Evolutionary conservation across 2,797 vertebrate species (phyloP), one percentile per base, ranked within the genome.

Genomic region (Thunnus albacares): DNA sequence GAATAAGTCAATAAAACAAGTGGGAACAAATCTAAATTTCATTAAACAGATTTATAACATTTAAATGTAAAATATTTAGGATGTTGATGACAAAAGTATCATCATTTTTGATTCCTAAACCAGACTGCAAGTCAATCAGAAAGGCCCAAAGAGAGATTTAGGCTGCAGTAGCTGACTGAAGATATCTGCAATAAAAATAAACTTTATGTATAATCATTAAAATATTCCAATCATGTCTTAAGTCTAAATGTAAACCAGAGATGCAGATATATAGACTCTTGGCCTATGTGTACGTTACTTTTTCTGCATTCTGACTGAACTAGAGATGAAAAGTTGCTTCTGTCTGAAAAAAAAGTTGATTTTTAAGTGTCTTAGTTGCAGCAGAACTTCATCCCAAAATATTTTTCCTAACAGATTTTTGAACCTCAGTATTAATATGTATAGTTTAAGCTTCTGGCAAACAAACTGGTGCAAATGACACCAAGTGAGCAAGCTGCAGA

Each of bases 281-380:
- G 4, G 45, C 5, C 10, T 26, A 12, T 1, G 14, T 24, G 20
- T 35, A 8, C 2, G 1, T 26, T 41, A 2, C 14, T n/a, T 59
- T 58, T 51, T 65, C 68, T 59, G 55, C 30, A n/a, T 20, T 38
- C 10, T 59, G 51, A 62, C 2, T 72, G 18, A 71, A 58, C 14
- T n/a, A 14, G 6, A 65, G 10, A 69, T 22, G 17, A 78, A 26
- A 69, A 51, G 24, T 56, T 63, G 14, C n/a, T 45, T 74, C 22
- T 47, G 58, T 57, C 58, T 67, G 56, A 35, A 64, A 3, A 35
- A 18, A 15, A 45, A 6, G 9, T 7, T 0, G 17, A 28, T 61
- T 56, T 41, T 51, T 12, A 80, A 57, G 43, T 20, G 11, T 38
- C 1, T 45, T 6, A 12, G 43, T 6, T 52, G 15, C 69, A 38